Conservation (phyloP, 1,140 invertebrate genomes). For the Drosophila carrolli region DNA sequence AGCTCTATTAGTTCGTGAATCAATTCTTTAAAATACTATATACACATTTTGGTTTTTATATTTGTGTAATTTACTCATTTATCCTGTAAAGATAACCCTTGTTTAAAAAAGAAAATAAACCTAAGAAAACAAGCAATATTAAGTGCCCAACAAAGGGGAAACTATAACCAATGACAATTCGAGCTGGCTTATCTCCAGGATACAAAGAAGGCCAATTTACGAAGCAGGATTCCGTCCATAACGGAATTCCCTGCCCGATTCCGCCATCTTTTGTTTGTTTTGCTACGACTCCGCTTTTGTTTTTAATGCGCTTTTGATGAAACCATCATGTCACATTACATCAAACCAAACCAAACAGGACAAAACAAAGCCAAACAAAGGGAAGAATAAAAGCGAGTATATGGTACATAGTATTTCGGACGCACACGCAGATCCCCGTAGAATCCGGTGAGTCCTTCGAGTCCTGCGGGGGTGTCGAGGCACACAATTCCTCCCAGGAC, state of each 20-base stretch:
- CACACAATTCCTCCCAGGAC: constrained; percentile 25
- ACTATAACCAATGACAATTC: constrained; percentile 2
- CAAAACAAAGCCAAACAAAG: constrained; percentile 35
- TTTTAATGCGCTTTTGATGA: constrained; percentile 83
- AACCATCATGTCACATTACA: constrained; percentile 84
- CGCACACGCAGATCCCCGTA: constrained; percentile 14
- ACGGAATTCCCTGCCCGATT: constrained; percentile 4
- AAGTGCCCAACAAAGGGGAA: neutral
- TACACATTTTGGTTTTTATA: too few species aligned
- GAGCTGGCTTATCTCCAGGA: constrained; percentile 11
- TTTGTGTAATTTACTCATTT: too few species aligned
- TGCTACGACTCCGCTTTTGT: constrained; percentile 51
- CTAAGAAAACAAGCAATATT: neutral
- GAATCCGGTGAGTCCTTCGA: constrained; percentile 1
- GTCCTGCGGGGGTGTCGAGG: constrained; percentile 49
- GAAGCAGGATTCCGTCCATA: constrained; percentile 2
- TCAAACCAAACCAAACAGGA: constrained; percentile 63
- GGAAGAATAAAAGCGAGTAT: constrained; percentile 13
- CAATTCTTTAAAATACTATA: too few species aligned
- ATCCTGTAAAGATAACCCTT: too few species aligned
- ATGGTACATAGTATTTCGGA: constrained; percentile 1
- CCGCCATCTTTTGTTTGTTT: constrained; percentile 17
- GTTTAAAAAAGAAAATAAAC: neutral
- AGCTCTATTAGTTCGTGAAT: too few species aligned
- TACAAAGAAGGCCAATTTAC: constrained; percentile 16